phyloP scores from a whole-genome alignment of 35 echinoderm and acorn worm species.

The Patiria miniata region DNA sequence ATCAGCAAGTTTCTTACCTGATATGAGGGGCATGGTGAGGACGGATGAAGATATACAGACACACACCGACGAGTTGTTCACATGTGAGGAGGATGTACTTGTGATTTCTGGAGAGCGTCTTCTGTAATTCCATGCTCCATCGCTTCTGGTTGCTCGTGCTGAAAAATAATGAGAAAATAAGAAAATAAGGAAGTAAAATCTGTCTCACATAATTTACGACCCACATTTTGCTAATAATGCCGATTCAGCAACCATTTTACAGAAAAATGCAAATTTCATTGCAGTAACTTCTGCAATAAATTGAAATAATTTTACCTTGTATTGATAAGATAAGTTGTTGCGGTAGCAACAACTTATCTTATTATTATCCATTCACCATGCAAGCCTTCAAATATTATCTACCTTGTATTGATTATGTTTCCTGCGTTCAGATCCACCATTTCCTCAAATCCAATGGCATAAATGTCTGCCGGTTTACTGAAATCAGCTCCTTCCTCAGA shows the following conservation, averaged over 20 bases:
- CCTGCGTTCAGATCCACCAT: conserved; percentile 96
- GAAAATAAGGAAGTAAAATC: too few species aligned
- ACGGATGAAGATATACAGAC: conserved; percentile 86
- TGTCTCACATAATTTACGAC: too few species aligned
- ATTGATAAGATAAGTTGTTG: too few species aligned
- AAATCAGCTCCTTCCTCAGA: conserved; percentile 69
- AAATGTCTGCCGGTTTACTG: conserved; percentile 77
- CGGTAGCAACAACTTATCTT: too few species aligned
- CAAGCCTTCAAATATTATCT: too few species aligned
- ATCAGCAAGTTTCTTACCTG: conserved; percentile 70
- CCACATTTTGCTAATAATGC: too few species aligned
- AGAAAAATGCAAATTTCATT: too few species aligned
- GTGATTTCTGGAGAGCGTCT: conserved; percentile 76
- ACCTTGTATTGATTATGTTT: conserved; percentile 92
- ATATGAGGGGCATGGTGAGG: conserved; percentile 83
- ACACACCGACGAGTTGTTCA: conserved; percentile 91
- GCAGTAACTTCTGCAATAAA: too few species aligned
- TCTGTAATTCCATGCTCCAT: conserved; percentile 85
- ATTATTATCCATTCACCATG: too few species aligned
- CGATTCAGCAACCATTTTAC: too few species aligned
- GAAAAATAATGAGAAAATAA: background rate
- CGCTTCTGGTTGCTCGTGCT: conserved; percentile 81
- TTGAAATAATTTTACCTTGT: too few species aligned
- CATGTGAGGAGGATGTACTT: conserved; percentile 82
- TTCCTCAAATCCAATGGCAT: conserved; percentile 96